These are phyloP conservation scores for Acanthurus leucopareius DNA, from an alignment of 2,797 vertebrate species.

Conservation along the genomic window DNA sequence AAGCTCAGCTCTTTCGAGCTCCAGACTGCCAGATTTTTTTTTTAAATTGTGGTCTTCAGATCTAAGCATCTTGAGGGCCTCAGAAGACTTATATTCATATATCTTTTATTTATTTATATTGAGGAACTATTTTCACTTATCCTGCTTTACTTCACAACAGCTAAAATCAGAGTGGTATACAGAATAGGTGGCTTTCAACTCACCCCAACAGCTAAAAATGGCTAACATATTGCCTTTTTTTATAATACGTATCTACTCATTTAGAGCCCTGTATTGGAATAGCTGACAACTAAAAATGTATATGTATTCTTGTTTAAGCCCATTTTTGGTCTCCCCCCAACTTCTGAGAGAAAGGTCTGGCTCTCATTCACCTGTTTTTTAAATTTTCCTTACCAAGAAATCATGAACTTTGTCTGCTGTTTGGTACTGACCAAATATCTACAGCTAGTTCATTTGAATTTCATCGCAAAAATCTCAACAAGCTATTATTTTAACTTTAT, in stretches of 20 bases:
- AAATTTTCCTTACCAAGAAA: no score
- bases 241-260: background rate
- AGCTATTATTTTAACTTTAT: background rate
- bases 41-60: background rate
- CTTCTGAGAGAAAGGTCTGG: background rate
- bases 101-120: no score
- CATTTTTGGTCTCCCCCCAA: background rate
- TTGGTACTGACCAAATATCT: background rate
- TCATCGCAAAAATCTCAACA: no score
- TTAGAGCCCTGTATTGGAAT: background rate
- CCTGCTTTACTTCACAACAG: no score
- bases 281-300: background rate
- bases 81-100: no score
- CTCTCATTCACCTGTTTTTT: background rate
- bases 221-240: no score
- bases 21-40: background rate
- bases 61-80: no score
- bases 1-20: background rate
- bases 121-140: no score
- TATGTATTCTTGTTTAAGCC: background rate
- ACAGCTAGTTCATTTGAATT: background rate
- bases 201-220: background rate
- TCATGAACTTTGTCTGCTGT: background rate
- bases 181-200: no score
- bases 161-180: no score